Conservation (phyloP, 2,888 invertebrate species). For the Tridacna gigas region DNA sequence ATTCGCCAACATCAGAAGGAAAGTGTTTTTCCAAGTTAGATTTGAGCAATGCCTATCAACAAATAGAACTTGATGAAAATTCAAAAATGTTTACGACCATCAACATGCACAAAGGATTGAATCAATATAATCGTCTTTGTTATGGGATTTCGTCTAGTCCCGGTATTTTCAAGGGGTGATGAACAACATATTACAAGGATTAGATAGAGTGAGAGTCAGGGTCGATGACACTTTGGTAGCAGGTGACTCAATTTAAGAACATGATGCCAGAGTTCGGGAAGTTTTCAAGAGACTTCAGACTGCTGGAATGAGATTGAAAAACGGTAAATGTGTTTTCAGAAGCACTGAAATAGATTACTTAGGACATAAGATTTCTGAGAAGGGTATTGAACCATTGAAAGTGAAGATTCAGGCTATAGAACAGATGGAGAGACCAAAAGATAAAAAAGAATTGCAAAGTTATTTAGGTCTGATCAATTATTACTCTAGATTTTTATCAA, state of each 20-base stretch:
- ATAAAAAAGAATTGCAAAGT: too few relatives aligned
- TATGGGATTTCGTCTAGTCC: conserved; percentile 49
- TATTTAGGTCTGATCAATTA: background rate
- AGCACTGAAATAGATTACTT: too few relatives aligned
- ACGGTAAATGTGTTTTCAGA: conserved; percentile 68
- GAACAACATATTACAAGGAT: conserved; percentile 59
- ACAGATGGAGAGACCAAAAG: too few relatives aligned
- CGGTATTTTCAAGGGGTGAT: conserved; percentile 68
- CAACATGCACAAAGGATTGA: conserved; percentile 29
- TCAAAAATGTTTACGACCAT: conserved; percentile 25
- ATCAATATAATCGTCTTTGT: conserved; percentile 22
- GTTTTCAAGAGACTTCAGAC: too few relatives aligned
- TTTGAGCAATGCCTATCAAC: conserved; percentile 26
- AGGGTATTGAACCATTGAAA: too few relatives aligned
- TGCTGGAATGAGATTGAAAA: conserved; percentile 61
- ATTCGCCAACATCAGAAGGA: conserved; percentile 22
- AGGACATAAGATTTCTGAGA: too few relatives aligned
- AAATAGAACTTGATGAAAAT: conserved; percentile 25
- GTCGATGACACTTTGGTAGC: conserved; percentile 60
- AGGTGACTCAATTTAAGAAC: too few relatives aligned
- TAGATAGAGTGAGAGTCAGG: conserved; percentile 59
- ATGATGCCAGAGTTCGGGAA: conserved; percentile 52
- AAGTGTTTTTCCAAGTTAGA: conserved; percentile 31
- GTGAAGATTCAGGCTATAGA: too few relatives aligned
- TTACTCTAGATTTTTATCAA: background rate